Evolutionary conservation across 2,888 invertebrate genomes (phyloP).

Genomic region (Schizaphis graminum): DNA sequence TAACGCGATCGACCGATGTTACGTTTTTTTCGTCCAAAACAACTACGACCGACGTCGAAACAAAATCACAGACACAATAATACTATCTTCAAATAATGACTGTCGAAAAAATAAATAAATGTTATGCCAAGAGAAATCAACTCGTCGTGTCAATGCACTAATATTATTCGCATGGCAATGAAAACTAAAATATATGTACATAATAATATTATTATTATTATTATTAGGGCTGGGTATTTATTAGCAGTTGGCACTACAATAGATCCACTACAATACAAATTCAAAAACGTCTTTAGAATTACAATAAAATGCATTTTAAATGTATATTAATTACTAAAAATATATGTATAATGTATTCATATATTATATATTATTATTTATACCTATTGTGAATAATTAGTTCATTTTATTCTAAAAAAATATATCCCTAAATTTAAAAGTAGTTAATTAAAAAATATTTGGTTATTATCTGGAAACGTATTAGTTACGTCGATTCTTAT

Average conservation of each 20-base stretch:
- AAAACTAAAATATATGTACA: neutral
- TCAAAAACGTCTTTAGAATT: neutral
- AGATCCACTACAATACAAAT: neutral
- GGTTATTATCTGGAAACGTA: neutral
- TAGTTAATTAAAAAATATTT: neutral
- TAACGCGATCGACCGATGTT: neutral
- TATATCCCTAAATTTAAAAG: neutral
- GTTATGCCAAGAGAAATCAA: neutral
- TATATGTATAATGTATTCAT: neutral
- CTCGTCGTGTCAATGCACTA: neutral
- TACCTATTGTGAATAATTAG: neutral
- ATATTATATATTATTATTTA: neutral
- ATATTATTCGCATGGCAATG: constrained; percentile 2
- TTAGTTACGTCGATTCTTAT: neutral
- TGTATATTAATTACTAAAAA: neutral
- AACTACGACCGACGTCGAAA: neutral
- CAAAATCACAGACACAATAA: neutral
- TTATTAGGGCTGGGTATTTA: neutral
- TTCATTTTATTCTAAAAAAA: neutral
- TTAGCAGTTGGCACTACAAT: too few species aligned
- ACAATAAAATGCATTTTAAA: too few species aligned
- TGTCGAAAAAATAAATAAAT: neutral
- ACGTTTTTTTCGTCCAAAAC: neutral
- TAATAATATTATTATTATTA: neutral
- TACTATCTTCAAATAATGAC: neutral